Base-by-base conservation (phyloP, 2,113 vertebrate genomes). In the Apistogramma diplotaenia region DNA sequence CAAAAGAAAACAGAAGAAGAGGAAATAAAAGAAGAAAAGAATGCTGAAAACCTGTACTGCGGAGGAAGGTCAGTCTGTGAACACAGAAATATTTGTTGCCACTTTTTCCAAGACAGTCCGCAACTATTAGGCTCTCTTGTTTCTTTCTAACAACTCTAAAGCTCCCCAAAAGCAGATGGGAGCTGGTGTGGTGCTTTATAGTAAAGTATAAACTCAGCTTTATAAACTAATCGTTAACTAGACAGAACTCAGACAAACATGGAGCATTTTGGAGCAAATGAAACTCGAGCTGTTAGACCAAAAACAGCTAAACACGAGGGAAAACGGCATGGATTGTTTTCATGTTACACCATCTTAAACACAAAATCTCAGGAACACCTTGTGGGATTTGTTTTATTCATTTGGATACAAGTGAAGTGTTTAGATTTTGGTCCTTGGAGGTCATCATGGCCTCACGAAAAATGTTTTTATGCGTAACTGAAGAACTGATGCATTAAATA, bases 31-130 rank as follows among this genome's bases (percentile, higher is more conserved):
- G 76, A 84, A 29, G 61, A 86, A 29, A 78, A 87, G 70, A 74
- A 59, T n/a, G 77, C 61, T n/a, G 72, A 90, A 21, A 78, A 80
- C 16, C 79, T 90, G 23, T 85, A 80, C 86, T 87, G 78, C 72
- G 90, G 62, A 65, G 85, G 82, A 80, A 94, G 94, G 94, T 94
- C 56, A 89, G 93, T 88, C 61, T 88, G 27, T 53, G n/a, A 57
- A 2, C 15, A 56, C 9, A 7, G 5, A 82, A 33, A 19, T n/a
- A 4, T 33, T 43, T 31, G 4, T 46, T 13, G 10, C 15, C 18
- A 37, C 37, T 18, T 15, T 27, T 43, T 55, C 27, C 25, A 33
- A 53, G 31, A 55, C 8, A 1, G 1, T 21, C 31, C 25, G 33
- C 35, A 35, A 7, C 35, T 27, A 18, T 46, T 58, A 75, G 58